Base-by-base conservation (phyloP, 2,888 invertebrate species). In the Serripes groenlandicus region DNA sequence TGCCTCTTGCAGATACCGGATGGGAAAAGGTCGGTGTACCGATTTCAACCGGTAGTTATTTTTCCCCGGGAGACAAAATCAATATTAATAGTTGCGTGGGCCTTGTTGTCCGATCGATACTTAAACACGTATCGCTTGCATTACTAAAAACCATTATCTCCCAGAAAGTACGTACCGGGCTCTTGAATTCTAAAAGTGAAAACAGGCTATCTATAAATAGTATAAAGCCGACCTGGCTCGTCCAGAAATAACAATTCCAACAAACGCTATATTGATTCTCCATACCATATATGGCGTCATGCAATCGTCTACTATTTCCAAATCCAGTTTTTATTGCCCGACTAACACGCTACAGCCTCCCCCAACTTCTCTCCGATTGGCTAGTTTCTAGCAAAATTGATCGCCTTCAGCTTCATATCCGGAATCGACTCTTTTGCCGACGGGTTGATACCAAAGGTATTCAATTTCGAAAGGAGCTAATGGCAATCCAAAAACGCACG, bases 301-400 rank as follows among this genome's bases (percentile, higher is more conserved):
- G 34, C n/a, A 28, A 32, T n/a, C 32, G 62, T 32, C 62, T n/a
- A 34, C 21, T 34, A 35, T 34, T 62, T 62, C 62, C 30, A 62
- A 62, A 62, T 62, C 15, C 49, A 49, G 49, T 49, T 35, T 52
- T 52, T 49, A 52, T 69, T 32, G 69, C 52, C 37, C 52, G 26
- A 28, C 52, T 18, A 26, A 15, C 52, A n/a, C 30, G 28, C 52
- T 26, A 58, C 28, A 60, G 58, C 77, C 77, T 77, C 77, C 77
- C 77, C 71, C 77, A 77, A 77, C 77, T 77, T 62, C 32, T 21
- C 21, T 64, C 35, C 35, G 64, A 77, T 77, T 77, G 77, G 77
- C 34, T 62, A 26, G 23, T 71, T 34, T 66, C 26, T 42, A 34
- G 42, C 49, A 42, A 42, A 66, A 66, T 66, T 66, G 66, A 66